phyloP scores from a whole-genome alignment of 2,888 invertebrate genomes.

The Tenodera sinensis region DNA sequence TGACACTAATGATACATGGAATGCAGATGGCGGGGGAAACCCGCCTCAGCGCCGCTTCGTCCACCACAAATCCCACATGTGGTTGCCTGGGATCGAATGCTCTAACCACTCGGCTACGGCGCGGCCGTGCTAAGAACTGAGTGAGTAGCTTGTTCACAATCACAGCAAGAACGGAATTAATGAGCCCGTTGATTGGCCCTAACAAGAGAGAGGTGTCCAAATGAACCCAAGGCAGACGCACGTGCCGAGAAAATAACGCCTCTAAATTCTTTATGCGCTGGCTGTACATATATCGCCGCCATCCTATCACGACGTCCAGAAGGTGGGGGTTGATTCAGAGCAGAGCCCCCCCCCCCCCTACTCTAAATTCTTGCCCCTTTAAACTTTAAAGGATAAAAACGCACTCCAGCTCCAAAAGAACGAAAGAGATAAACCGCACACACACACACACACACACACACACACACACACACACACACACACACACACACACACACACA shows the following conservation, averaged over 20 bases:
- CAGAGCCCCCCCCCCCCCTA: neutral
- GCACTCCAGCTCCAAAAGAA: neutral
- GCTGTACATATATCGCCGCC: neutral
- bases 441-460: neutral
- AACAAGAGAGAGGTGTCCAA: neutral
- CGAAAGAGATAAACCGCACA: conserved; percentile 4
- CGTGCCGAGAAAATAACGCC: neutral
- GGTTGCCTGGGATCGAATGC: no score
- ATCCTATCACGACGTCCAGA: neutral
- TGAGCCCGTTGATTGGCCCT: neutral
- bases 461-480: neutral
- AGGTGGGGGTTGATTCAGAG: neutral
- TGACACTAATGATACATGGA: no score
- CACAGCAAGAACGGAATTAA: neutral
- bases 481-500: no score
- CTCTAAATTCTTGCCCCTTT: neutral
- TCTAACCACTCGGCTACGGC: no score
- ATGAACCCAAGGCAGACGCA: neutral
- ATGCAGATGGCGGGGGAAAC: no score
- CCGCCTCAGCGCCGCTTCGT: no score
- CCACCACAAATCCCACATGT: no score
- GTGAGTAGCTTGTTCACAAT: no score
- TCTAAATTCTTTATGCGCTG: neutral
- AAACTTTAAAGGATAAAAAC: conserved; percentile 11
- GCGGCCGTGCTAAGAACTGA: no score